A percentile compares a stretch with the other conserved stretches of the same genome.
Conservation (phyloP, 2,113 vertebrate species). For the Centrocercus urophasianus region DNA sequence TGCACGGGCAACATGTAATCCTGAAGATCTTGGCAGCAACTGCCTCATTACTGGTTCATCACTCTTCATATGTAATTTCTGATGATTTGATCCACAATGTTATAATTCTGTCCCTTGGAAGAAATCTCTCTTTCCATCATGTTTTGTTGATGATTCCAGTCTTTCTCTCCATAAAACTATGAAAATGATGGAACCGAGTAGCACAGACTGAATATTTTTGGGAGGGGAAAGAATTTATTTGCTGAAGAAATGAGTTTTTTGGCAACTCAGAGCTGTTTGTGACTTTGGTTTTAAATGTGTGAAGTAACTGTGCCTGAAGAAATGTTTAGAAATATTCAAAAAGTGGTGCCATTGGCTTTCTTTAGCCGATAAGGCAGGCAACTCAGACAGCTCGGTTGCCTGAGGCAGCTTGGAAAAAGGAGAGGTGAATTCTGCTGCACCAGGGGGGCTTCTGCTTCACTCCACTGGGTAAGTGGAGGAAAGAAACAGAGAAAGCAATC, state of each 20-base stretch:
- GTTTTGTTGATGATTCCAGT: background rate
- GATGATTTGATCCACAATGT: background rate
- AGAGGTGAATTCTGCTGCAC: background rate
- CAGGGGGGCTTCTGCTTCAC: background rate
- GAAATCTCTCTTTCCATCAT: background rate
- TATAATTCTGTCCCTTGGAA: background rate
- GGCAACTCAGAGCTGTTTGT: conserved; percentile 47
- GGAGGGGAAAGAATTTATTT: conserved; percentile 22
- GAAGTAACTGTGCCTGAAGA: conserved; percentile 54
- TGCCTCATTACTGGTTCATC: background rate
- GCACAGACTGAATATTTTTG: background rate
- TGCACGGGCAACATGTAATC: background rate
- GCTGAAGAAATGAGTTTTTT: conserved; percentile 44
- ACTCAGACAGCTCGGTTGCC: conserved; percentile 17
- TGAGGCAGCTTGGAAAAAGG: background rate
- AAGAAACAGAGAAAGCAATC: background rate
- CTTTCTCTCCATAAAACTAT: background rate
- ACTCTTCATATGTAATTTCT: background rate
- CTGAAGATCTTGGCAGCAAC: background rate
- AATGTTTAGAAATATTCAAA: conserved; percentile 40
- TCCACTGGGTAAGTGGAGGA: background rate
- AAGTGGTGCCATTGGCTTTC: conserved; percentile 11
- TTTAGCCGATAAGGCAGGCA: background rate
- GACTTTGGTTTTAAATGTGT: conserved; percentile 56
- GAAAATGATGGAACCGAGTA: background rate